phyloP scores from a whole-genome alignment of 2,797 vertebrate genomes.

The Falco cherrug region DNA sequence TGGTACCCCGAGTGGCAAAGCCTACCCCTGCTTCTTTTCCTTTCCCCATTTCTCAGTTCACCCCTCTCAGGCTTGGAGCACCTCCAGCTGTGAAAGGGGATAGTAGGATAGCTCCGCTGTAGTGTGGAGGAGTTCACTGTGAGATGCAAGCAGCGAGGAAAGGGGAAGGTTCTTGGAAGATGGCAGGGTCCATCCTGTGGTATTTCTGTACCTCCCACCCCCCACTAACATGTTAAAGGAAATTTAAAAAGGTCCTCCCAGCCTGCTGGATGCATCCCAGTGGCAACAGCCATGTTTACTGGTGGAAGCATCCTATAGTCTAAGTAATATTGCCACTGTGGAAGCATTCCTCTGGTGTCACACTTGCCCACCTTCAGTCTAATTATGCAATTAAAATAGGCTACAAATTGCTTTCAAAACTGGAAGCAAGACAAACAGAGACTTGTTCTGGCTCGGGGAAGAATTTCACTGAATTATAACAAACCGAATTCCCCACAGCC shows the following conservation, averaged over 20 bases:
- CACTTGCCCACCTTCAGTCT: neutral
- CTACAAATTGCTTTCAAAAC: neutral
- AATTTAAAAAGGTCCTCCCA: neutral
- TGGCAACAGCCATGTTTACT: fast-evolving
- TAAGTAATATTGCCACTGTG: neutral
- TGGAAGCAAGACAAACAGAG: neutral
- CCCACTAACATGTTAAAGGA: neutral
- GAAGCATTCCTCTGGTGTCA: neutral
- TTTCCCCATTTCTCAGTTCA: neutral
- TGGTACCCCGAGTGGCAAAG: neutral
- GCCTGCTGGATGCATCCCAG: neutral
- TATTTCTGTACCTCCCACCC: neutral
- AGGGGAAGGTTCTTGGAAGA: too few species aligned
- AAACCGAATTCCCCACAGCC: neutral
- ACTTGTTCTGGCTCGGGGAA: neutral
- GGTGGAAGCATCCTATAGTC: neutral
- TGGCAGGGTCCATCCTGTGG: neutral
- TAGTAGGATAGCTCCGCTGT: neutral
- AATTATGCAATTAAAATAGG: neutral
- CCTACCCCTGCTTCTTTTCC: neutral
- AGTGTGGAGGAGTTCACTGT: neutral
- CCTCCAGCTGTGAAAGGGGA: neutral
- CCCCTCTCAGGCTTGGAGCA: neutral
- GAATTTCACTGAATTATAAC: neutral
- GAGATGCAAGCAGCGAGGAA: neutral